These are phyloP conservation scores for Parapsyche elsis DNA, from an alignment of 1,140 invertebrate genomes.

Conservation along the genomic window DNA sequence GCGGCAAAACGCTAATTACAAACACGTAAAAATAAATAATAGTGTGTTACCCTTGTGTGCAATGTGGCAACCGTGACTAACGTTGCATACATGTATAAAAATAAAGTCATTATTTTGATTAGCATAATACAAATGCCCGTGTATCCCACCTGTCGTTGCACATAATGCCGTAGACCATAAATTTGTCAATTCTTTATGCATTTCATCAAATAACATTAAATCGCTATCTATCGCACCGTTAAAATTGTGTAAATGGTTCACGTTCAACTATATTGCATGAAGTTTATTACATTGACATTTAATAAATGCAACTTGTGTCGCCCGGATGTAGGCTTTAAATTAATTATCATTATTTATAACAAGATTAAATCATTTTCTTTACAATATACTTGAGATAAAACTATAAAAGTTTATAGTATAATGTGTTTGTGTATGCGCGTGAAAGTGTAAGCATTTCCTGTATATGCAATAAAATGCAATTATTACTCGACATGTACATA, in stretches of 20 bases:
- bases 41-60: background rate
- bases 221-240: background rate
- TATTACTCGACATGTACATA: too few relatives aligned
- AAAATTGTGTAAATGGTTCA: background rate
- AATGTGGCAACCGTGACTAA: conserved; percentile 4
- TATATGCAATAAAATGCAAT: too few relatives aligned
- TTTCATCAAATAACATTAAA: background rate
- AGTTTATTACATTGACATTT: background rate
- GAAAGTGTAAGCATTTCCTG: too few relatives aligned
- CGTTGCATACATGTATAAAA: background rate
- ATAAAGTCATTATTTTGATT: conserved; percentile 16
- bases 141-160: background rate
- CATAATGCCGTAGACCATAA: background rate
- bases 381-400: too few relatives aligned
- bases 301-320: background rate
- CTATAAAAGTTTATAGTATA: too few relatives aligned
- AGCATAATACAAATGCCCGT: background rate
- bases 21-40: background rate
- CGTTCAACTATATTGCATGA: background rate
- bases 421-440: too few relatives aligned
- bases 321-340: background rate
- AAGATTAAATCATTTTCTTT: too few relatives aligned
- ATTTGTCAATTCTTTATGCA: background rate
- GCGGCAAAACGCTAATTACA: background rate
- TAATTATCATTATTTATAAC: too few relatives aligned